Base-by-base conservation (phyloP, 2,888 invertebrate genomes). In the Trisateles emortualis region DNA sequence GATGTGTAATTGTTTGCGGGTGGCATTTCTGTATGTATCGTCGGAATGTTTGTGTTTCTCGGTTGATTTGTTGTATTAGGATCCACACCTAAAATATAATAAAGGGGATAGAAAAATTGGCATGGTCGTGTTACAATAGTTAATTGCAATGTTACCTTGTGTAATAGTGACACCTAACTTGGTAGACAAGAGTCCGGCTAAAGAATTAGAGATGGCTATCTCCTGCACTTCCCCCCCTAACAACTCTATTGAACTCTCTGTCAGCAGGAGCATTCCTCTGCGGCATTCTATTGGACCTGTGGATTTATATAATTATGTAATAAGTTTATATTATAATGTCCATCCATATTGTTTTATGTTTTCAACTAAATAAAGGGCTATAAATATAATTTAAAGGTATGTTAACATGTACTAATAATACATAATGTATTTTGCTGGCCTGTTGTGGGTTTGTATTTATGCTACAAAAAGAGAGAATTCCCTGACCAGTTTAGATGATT, bases 201-300 rank as follows among this genome's bases (percentile, higher is more conserved):
- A 78, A 0, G 95, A 94, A 83, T 96, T 95, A 1, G 87, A 70
- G 0, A 93, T 75, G 0, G 93, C 79, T 19, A 96, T 81, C 46
- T 93, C 94, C 40, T 96, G 95, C 0, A 96, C 95, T 83, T 96
- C 96, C 0, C 97, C 97, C 0, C 96, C 96, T 0, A 96, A 79
- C 51, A 96, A 82, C 59, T 94, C 92, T 3, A 96, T 77, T 42
- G 94, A 89, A 39, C 84, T 83, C 49, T 94, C 94, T 53, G 95
- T 94, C 54, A 97, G 83, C 68, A 96, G 87, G 32, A 97, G 75
- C 53, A 95, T 91, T 0, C 97, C 96, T 55, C 94, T 89, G 30
- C 96, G 93, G 74, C 96, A 95, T 53, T 93, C 92, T n/a, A 97
- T 86, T 6, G 95, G 95, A 0, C 96, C 96, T 84, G 64, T 32